Conservation (phyloP, 2,797 vertebrate genomes). For the Schizopygopsis malacanthus region DNA sequence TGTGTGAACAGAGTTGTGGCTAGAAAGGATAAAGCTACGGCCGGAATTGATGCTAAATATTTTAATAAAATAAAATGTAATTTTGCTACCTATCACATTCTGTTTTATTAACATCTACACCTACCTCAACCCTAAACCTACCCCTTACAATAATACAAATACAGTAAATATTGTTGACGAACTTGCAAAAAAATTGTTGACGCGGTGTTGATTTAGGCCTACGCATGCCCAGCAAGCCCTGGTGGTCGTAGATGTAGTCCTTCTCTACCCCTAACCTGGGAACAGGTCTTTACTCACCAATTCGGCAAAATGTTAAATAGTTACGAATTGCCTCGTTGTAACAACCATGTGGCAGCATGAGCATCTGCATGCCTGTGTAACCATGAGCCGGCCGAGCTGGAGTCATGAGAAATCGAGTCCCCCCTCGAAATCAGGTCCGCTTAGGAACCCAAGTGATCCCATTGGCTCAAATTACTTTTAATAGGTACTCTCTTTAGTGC, state of each 20-base stretch:
- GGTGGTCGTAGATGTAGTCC: too few species aligned
- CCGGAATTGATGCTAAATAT: background rate
- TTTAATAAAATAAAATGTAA: background rate
- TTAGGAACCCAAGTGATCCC: too few species aligned
- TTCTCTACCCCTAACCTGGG: too few species aligned
- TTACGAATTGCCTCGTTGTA: slow-evolving; percentile 16
- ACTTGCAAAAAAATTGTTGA: background rate
- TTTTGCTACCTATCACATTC: background rate
- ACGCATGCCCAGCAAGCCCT: too few species aligned
- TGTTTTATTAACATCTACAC: background rate
- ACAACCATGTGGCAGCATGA: slow-evolving; percentile 57
- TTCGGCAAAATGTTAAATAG: background rate
- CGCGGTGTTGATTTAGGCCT: background rate
- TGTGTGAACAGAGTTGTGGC: too few species aligned
- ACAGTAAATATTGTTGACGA: background rate
- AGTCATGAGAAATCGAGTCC: background rate
- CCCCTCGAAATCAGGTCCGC: too few species aligned
- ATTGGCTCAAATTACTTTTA: too few species aligned
- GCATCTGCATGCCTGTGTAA: slow-evolving; percentile 57
- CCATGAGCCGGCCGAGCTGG: slow-evolving; percentile 52
- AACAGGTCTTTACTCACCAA: background rate
- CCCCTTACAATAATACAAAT: background rate
- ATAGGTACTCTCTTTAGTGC: too few species aligned
- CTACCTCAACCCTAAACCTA: background rate
- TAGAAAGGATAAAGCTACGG: background rate